Evolutionary conservation across 2,797 vertebrate species (phyloP), one percentile per base, ranked within the genome.

Genomic region (Clarias laeviceps): DNA sequence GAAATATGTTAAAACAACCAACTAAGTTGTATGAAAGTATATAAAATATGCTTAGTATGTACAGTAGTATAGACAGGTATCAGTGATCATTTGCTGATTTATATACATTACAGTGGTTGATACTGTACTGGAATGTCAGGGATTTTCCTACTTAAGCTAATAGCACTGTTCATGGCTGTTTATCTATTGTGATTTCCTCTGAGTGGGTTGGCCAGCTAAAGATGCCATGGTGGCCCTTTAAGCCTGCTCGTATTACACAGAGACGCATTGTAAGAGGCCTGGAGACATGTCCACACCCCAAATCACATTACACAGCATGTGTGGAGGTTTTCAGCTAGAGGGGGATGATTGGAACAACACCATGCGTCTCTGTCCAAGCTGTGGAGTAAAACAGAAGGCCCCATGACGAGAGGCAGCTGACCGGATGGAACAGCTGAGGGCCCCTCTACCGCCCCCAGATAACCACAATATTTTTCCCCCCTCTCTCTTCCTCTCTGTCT

Each of bases 341-440:
- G 34, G 74, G 66, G 62, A 29, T 69, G 80, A 82, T 32, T 82
- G 66, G 81, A 85, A 85, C 76, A 68, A 68, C 87, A 85, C 81
- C 87, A 77, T 40, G 32, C 17, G 34, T 79, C 80, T 82, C 64
- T 45, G 56, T 84, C 17, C 69, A 69, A 80, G 84, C 85, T 73
- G 56, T 68, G 65, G 84, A 83, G 84, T 84, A 65, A 65, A 76
- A 82, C 64, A 22, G 72, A 20, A 12, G 78, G 84, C 82, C 85
- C 59, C 62, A 84, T 82, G 76, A 83, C 84, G 70, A 65, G 84
- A 86, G 81, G 84, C 87, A 88, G 85, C 87, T 90, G 89, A 86
- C 77, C 37, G 66, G 84, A 88, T 82, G 61, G 84, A 91, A 84
- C 89, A 89, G 88, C 88, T 90, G 90, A 82, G 40, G 50, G 29